Evolutionary conservation across 2,113 vertebrate species (phyloP).

Genomic region (Abramis brama): DNA sequence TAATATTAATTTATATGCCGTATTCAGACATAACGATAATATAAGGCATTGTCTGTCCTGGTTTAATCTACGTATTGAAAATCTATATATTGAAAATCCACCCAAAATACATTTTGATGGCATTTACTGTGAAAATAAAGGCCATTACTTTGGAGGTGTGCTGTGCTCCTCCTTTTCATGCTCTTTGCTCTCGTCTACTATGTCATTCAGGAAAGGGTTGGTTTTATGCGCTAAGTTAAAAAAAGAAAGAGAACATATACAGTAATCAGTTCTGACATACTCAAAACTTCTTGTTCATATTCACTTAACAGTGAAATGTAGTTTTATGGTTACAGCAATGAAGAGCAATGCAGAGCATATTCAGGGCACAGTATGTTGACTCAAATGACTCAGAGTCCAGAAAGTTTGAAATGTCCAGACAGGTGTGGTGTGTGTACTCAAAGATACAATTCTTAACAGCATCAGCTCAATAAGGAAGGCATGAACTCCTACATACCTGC

Average conservation of each 20-base stretch:
- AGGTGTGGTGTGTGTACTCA: constrained; percentile 13
- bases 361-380: background rate
- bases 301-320: background rate
- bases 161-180: background rate
- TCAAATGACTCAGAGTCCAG: background rate
- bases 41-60: background rate
- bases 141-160: constrained; percentile 38
- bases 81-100: background rate
- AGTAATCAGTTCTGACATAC: background rate
- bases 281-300: background rate
- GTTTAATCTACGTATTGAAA: background rate
- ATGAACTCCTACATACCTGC: constrained; percentile 52
- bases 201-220: constrained; percentile 41
- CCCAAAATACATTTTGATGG: background rate
- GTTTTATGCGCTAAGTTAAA: constrained; percentile 34
- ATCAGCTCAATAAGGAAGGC: background rate
- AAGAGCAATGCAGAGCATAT: background rate
- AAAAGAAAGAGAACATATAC: background rate
- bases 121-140: constrained; percentile 3
- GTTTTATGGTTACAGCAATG: background rate
- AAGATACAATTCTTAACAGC: constrained; percentile 19
- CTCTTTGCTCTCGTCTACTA: constrained; percentile 23
- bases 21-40: constrained; percentile 1
- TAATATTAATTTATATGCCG: background rate
- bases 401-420: background rate